These are phyloP conservation scores for Candidula unifasciata DNA, from an alignment of 2,888 invertebrate species.

Conservation along the genomic window DNA sequence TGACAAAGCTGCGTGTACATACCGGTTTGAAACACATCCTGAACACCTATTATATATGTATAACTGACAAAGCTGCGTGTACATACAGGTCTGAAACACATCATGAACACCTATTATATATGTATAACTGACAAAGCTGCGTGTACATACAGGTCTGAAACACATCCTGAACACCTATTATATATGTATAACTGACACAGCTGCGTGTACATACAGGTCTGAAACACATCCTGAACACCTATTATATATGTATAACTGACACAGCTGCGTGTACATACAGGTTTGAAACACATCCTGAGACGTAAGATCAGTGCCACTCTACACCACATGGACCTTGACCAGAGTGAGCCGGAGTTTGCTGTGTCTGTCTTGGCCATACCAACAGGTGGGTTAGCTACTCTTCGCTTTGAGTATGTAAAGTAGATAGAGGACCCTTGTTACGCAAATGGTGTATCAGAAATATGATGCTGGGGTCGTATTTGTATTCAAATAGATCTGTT, in stretches of 20 bases:
- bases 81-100: too few species aligned
- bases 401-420: too few species aligned
- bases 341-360: slow-evolving; percentile 68
- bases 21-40: too few species aligned
- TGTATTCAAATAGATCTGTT: too few species aligned
- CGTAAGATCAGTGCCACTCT: slow-evolving; percentile 62
- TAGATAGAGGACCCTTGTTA: too few species aligned
- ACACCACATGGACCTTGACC: slow-evolving; percentile 65
- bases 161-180: not conserved
- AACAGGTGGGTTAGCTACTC: slow-evolving; percentile 25
- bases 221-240: slow-evolving; percentile 52
- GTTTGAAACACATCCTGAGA: slow-evolving; percentile 55
- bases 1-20: too few species aligned
- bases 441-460: too few species aligned
- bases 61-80: too few species aligned
- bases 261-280: not conserved
- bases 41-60: too few species aligned
- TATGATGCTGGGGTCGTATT: too few species aligned
- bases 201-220: slow-evolving; percentile 9
- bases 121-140: not conserved
- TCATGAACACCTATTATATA: not conserved
- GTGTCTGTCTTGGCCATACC: slow-evolving; percentile 67
- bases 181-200: not conserved
- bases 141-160: not conserved
- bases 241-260: not conserved